A percentile compares a stretch with the other conserved stretches of the same genome.
These are phyloP conservation scores for Pandion haliaetus DNA, from an alignment of 2,113 vertebrate genomes.

Conservation along the genomic window DNA sequence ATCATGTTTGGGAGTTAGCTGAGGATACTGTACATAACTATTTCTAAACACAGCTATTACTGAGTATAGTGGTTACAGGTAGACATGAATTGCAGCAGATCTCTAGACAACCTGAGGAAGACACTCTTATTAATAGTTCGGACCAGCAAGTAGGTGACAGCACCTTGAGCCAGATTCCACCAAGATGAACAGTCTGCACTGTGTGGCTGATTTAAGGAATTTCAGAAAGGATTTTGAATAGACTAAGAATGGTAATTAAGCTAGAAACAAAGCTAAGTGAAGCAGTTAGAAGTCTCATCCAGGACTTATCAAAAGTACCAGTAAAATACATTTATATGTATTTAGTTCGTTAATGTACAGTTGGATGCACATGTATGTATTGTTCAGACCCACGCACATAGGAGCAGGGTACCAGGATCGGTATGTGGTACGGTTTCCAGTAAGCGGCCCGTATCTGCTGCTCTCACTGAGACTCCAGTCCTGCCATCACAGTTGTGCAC, in stretches of 20 bases:
- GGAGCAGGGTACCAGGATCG: background rate
- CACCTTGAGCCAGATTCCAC: background rate
- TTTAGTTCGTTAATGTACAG: background rate
- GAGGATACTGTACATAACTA: background rate
- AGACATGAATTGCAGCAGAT: background rate
- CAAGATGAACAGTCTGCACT: background rate
- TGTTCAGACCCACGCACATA: fast-evolving
- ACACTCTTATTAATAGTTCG: background rate
- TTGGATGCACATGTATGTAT: fast-evolving
- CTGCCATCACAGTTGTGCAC: background rate
- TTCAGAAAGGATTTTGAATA: background rate
- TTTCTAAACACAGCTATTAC: background rate
- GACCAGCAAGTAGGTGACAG: background rate
- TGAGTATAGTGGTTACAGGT: background rate
- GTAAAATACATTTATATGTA: background rate
- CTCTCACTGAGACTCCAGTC: background rate
- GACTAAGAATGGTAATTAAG: background rate
- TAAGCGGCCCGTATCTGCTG: background rate
- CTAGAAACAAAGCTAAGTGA: background rate
- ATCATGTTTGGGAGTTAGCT: background rate
- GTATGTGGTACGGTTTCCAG: fast-evolving
- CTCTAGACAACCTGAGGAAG: background rate
- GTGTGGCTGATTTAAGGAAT: background rate
- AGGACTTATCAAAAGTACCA: background rate
- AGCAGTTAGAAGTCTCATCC: background rate